These are phyloP conservation scores for Gymnosoma rotundatum DNA, from an alignment of 2,888 invertebrate genomes.

Conservation along the genomic window DNA sequence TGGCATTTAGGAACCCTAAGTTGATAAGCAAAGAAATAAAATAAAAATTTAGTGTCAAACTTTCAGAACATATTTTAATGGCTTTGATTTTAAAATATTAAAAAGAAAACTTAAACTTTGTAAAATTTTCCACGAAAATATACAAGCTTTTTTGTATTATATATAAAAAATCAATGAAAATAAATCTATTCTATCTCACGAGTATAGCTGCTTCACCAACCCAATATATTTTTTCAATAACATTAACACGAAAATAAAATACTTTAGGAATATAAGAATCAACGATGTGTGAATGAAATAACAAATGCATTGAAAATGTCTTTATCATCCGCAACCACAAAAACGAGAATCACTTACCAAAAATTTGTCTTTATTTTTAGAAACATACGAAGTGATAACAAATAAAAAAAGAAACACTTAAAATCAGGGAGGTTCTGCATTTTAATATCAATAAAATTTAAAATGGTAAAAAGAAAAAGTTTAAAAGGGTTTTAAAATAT, in stretches of 20 bases:
- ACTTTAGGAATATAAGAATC: slow-evolving; percentile 25
- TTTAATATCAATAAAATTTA: neutral
- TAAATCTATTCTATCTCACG: too few relatives aligned
- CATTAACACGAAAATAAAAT: neutral
- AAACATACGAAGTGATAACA: neutral
- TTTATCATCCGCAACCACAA: neutral
- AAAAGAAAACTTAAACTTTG: too few relatives aligned
- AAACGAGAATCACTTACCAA: neutral
- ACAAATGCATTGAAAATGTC: slow-evolving; percentile 26
- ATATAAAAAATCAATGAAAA: too few relatives aligned
- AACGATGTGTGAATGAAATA: slow-evolving; percentile 58
- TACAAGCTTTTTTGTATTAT: too few relatives aligned
- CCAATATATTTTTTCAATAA: neutral
- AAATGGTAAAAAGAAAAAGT: slow-evolving; percentile 13
- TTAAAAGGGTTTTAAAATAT: neutral
- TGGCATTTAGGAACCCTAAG: too few relatives aligned
- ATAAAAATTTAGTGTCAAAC: too few relatives aligned
- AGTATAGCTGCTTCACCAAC: neutral
- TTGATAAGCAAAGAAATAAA: too few relatives aligned
- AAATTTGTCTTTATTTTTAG: neutral
- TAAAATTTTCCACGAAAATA: too few relatives aligned
- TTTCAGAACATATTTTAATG: too few relatives aligned
- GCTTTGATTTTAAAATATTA: too few relatives aligned
- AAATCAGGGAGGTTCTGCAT: neutral
- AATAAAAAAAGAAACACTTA: neutral